These are phyloP conservation scores for Ceramica pisi DNA, from an alignment of 2,888 invertebrate species.

Conservation along the genomic window DNA sequence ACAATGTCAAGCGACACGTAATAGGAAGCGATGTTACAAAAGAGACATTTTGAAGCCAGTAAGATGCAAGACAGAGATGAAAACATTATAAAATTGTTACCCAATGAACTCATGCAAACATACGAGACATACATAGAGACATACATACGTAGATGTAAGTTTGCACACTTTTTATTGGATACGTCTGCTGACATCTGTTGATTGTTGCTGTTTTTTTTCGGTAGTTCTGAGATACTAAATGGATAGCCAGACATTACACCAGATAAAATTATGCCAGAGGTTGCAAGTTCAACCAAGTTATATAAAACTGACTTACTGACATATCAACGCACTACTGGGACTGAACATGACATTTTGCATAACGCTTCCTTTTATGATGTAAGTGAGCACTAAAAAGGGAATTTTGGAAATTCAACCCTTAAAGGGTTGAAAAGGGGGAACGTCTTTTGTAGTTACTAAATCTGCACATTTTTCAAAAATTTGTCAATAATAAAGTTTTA, in stretches of 20 bases:
- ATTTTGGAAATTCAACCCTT: too few species aligned
- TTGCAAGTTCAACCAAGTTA: background rate
- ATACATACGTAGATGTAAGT: background rate
- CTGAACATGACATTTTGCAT: too few species aligned
- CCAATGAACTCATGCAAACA: conserved; percentile 33
- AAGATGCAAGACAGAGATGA: conserved; percentile 58
- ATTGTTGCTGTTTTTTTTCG: conserved; percentile 9
- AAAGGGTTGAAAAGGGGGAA: too few species aligned
- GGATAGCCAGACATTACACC: background rate
- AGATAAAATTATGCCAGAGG: background rate
- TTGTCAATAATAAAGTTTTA: background rate
- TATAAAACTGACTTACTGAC: too few species aligned
- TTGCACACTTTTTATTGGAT: conserved; percentile 21
- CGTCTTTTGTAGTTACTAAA: too few species aligned
- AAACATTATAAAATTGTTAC: conserved; percentile 26
- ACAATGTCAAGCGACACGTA: conserved; percentile 55
- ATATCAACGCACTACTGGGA: too few species aligned
- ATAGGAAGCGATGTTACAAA: conserved; percentile 70
- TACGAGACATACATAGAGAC: background rate
- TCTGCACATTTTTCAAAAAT: too few species aligned
- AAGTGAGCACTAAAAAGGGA: too few species aligned
- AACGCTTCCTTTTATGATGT: too few species aligned
- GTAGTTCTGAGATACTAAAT: background rate
- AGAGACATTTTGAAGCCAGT: conserved; percentile 55
- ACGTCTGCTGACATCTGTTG: conserved; percentile 11